These are phyloP conservation scores for Camelus bactrianus DNA, from an alignment of 2,113 vertebrate species.

Conservation along the genomic window DNA sequence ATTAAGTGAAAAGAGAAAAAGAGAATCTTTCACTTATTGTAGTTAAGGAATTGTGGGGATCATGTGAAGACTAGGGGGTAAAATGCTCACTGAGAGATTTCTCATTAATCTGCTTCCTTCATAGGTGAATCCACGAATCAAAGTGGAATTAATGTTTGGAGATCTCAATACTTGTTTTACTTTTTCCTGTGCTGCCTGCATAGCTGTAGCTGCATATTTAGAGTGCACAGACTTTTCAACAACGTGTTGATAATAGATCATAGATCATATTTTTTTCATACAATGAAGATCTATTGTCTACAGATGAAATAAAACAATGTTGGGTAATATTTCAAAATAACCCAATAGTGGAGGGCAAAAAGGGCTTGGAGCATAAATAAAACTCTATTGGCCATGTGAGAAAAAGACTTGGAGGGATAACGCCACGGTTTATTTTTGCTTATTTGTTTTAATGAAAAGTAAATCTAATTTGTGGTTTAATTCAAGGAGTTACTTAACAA, in stretches of 20 bases:
- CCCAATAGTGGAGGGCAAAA: too few species aligned
- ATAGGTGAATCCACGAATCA: not conserved
- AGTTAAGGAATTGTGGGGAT: not conserved
- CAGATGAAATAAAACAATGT: too few species aligned
- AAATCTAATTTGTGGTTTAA: not conserved
- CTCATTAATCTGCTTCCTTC: not conserved
- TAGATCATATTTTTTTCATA: not conserved
- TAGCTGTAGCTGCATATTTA: not conserved
- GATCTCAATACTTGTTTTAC: not conserved
- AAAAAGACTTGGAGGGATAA: not conserved
- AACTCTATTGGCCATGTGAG: too few species aligned
- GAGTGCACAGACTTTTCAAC: not conserved
- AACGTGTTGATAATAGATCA: not conserved
- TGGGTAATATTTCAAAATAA: too few species aligned
- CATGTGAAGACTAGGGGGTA: slow-evolving; percentile 6
- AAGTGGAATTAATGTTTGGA: not conserved
- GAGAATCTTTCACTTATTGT: not conserved
- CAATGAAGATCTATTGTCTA: not conserved
- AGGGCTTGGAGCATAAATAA: too few species aligned
- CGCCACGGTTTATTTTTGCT: not conserved
- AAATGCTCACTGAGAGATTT: not conserved
- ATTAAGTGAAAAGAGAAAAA: not conserved
- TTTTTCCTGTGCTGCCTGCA: not conserved
- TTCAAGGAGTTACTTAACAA: not conserved
- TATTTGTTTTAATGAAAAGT: not conserved